These are phyloP conservation scores for Drosophila azteca DNA, from an alignment of 1,140 invertebrate species.

Conservation along the genomic window DNA sequence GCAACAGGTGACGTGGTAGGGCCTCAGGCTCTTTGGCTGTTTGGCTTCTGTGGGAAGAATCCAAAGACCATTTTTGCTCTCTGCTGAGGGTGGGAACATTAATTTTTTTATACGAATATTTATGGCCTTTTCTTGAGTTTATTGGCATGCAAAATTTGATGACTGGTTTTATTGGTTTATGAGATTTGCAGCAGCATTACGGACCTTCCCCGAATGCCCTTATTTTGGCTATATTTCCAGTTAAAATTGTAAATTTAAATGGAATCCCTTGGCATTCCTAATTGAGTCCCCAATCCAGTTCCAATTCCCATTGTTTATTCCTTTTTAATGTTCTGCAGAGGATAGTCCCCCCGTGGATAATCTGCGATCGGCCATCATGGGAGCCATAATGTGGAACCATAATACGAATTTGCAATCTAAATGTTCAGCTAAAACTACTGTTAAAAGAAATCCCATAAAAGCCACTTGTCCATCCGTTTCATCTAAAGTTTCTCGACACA, in stretches of 20 bases:
- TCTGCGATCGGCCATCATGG: slow-evolving; percentile 1
- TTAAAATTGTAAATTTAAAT: too few species aligned
- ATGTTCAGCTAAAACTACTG: slow-evolving; percentile 63
- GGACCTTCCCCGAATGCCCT: not conserved
- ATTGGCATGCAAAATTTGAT: slow-evolving; percentile 41
- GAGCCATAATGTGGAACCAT: slow-evolving; percentile 21
- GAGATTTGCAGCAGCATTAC: not conserved
- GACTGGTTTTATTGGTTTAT: slow-evolving; percentile 20
- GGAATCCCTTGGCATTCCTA: too few species aligned
- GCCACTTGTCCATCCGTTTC: slow-evolving; percentile 27
- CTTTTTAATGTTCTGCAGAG: too few species aligned
- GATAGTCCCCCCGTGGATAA: not conserved
- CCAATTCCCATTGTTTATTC: not conserved
- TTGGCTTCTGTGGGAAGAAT: slow-evolving; percentile 44
- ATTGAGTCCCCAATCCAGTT: too few species aligned
- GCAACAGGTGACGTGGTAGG: slow-evolving; percentile 38
- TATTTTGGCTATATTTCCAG: too few species aligned
- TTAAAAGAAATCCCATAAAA: slow-evolving; percentile 53
- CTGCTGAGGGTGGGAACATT: slow-evolving; percentile 20
- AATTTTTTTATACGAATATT: slow-evolving; percentile 1
- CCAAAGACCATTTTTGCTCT: not conserved
- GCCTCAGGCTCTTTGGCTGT: slow-evolving; percentile 14
- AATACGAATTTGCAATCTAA: slow-evolving; percentile 45
- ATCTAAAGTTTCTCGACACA: slow-evolving; percentile 10
- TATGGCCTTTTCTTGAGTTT: slow-evolving; percentile 27